Conservation (phyloP, 2,888 invertebrate genomes). For the Callosobruchus maculatus region DNA sequence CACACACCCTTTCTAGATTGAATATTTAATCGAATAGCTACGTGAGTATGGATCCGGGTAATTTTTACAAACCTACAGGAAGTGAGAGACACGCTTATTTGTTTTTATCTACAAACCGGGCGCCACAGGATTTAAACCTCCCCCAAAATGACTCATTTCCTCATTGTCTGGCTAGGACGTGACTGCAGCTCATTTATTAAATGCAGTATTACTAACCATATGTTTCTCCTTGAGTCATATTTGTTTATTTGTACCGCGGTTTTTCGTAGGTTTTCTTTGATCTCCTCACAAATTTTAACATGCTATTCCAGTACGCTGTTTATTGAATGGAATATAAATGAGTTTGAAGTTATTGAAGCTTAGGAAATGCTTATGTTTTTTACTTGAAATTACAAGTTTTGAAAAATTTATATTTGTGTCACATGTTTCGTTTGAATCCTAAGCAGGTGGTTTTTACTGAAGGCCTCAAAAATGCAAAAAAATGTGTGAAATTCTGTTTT, state of each 20-base stretch:
- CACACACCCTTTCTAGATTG: no score
- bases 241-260: slow-evolving; percentile 2
- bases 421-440: no score
- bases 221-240: slow-evolving; percentile 13
- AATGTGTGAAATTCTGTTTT: no score
- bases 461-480: no score
- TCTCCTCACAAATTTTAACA: background rate
- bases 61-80: background rate
- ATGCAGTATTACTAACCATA: slow-evolving; percentile 12
- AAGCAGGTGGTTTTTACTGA: no score
- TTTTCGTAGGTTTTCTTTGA: background rate
- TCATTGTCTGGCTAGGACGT: slow-evolving; percentile 19
- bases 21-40: no score
- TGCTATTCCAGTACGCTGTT: background rate
- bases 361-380: background rate
- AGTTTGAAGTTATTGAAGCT: background rate
- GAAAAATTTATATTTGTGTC: no score
- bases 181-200: slow-evolving; percentile 11
- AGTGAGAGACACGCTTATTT: background rate
- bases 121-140: slow-evolving; percentile 8
- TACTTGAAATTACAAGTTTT: background rate
- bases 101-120: background rate
- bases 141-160: slow-evolving; percentile 30
- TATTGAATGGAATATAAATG: background rate
- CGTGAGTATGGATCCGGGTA: background rate